Base-by-base conservation (phyloP, 2,888 invertebrate species). In the Ischnus inquisitorius region DNA sequence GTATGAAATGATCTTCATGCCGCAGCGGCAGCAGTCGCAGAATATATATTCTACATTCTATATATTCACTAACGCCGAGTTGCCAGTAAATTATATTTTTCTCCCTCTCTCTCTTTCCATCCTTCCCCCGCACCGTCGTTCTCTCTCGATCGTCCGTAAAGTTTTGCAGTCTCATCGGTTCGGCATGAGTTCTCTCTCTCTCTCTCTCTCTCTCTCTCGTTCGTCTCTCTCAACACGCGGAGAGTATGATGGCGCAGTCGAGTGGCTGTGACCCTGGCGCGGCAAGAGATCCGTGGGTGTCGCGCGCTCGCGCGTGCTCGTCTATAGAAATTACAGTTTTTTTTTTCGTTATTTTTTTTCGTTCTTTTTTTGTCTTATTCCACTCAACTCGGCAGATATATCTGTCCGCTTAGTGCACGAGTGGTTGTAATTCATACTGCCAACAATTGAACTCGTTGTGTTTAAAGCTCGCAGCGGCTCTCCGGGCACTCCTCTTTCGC, bases 71-170 rank as follows among this genome's bases (percentile, higher is more conserved):
- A 79, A 83, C 79, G 75, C 79, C 83, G 71, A 83, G 83, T 83
- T 79, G 82, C 82, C 88, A 84, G 89, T 89, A 89, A 89, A 89
- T 89, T 89, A 89, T 86, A 87, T 88, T 84, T 88, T 82, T 86
- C 87, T 86, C 82, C 86, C 85, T 64, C 54, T 48, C 14, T 51
- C 19, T 43, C 16, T 12, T 57, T 41, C 54, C n/a, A n/a, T 67
- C 22, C 43, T 14, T 25, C 41, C 48, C 3, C 39, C 51, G 22
- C 16, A 28, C 14, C n/a, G n/a, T n/a, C n/a, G n/a, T n/a, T n/a
- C n/a, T n/a, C n/a, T n/a, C n/a, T n/a, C n/a, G n/a, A n/a, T n/a
- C n/a, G n/a, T n/a, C n/a, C n/a, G n/a, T n/a, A n/a, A n/a, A n/a
- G 6, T 34, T 34, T 34, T 34, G 34, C 34, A 34, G 34, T 34